Evolutionary conservation across 2,888 invertebrate genomes (phyloP), one percentile per base, ranked within the genome.

Genomic region (Tanytarsus gracilentus): DNA sequence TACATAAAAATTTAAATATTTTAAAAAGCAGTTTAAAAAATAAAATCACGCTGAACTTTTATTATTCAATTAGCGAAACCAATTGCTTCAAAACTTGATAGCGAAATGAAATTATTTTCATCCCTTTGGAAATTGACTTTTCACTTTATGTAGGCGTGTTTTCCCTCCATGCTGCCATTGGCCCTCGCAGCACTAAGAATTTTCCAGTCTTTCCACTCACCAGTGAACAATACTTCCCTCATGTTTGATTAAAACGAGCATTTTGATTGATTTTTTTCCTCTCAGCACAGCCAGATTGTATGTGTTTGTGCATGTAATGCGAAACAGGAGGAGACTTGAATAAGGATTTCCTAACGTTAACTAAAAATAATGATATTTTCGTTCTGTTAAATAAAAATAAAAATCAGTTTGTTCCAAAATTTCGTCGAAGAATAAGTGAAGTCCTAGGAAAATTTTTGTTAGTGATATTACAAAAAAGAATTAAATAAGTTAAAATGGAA

Each of bases 281-380:
- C 36, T 7, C 55, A 23, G 30, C 21, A 25, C 7, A 8, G 8
- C 44, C n/a, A n/a, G n/a, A n/a, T n/a, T n/a, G n/a, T n/a, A n/a
- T n/a, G n/a, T 44, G 18, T 44, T 23, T 18, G 44, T 44, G 44
- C 21, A 44, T 44, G 18, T 9, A 44, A 44, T 36, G 16, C 16
- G 36, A 36, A 16, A 8, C 25, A 56, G 58, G 48, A 58, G 58
- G 58, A 58, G 58, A 58, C 30, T 58, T 40, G 21, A 16, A 26
- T 25, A 40, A 44, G 33, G 40, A 27, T n/a, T 56, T 56, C 36
- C 44, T 30, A 30, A n/a, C 23, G 48, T 58, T 58, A 58, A 58
- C 48, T 58, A 58, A 58, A 58, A 58, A 58, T 58, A 58, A 58
- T 58, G 58, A 58, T 58, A 58, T 58, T 40, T 53, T 40, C 27